phyloP scores from a whole-genome alignment of 2,797 vertebrate species.

The Tragopan temminckii region DNA sequence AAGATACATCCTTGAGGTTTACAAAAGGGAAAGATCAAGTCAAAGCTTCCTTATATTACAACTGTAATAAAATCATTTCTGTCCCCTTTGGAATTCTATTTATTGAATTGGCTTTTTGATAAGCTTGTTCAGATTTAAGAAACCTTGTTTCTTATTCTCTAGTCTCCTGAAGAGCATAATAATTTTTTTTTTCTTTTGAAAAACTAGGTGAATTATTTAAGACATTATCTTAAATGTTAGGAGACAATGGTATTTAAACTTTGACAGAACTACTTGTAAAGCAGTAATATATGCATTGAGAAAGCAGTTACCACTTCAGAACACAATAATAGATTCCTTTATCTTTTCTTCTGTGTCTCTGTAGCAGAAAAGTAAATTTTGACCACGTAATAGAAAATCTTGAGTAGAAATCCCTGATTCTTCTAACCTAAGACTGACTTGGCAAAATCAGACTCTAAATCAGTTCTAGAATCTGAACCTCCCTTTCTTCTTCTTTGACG shows the following conservation, averaged over 20 bases:
- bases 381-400: neutral
- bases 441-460: neutral
- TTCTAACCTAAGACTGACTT: neutral
- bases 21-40: constrained; percentile 12
- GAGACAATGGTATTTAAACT: neutral
- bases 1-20: neutral
- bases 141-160: neutral
- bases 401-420: neutral
- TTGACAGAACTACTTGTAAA: neutral
- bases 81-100: neutral
- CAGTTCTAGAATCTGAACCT: neutral
- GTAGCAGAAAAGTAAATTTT: neutral
- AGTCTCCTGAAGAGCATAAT: neutral
- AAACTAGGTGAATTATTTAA: neutral
- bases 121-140: neutral
- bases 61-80: neutral
- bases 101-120: constrained; percentile 1
- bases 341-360: neutral
- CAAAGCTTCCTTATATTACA: neutral
- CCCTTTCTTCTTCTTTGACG: neutral
- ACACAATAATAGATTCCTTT: neutral
- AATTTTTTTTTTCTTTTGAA: neutral
- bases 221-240: neutral
- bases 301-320: neutral
- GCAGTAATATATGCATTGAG: accelerated